These are phyloP conservation scores for Drosophila mayri DNA, from an alignment of 1,140 invertebrate species.

Conservation along the genomic window DNA sequence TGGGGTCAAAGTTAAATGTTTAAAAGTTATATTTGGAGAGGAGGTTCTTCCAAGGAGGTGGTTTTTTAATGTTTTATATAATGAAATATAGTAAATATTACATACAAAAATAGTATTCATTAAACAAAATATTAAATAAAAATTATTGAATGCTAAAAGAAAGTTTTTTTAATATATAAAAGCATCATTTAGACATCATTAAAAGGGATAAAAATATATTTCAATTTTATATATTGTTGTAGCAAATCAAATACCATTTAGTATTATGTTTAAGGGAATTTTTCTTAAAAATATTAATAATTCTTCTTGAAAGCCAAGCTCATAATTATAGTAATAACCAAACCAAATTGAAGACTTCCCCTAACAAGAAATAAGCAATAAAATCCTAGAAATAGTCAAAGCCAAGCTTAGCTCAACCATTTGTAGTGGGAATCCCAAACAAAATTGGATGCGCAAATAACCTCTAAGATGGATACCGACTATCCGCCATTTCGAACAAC, in stretches of 20 bases:
- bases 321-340: not conserved
- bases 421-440: not conserved
- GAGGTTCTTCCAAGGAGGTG: not conserved
- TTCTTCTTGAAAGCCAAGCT: not conserved
- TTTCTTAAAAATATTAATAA: too few relatives aligned
- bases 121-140: too few relatives aligned
- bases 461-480: not conserved
- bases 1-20: slow-evolving; percentile 11
- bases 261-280: too few relatives aligned
- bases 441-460: slow-evolving; percentile 11
- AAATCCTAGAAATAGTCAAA: not conserved
- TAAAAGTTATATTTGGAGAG: not conserved
- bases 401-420: slow-evolving; percentile 4
- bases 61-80: not conserved
- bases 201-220: too few relatives aligned
- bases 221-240: too few relatives aligned
- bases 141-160: too few relatives aligned
- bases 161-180: too few relatives aligned
- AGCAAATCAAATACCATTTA: too few relatives aligned
- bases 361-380: not conserved
- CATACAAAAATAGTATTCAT: too few relatives aligned
- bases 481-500: slow-evolving; percentile 2
- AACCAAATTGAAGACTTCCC: not conserved
- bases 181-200: too few relatives aligned
- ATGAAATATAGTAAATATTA: too few relatives aligned